phyloP scores from a whole-genome alignment of 2,888 invertebrate species.

The Thyatira batis region DNA sequence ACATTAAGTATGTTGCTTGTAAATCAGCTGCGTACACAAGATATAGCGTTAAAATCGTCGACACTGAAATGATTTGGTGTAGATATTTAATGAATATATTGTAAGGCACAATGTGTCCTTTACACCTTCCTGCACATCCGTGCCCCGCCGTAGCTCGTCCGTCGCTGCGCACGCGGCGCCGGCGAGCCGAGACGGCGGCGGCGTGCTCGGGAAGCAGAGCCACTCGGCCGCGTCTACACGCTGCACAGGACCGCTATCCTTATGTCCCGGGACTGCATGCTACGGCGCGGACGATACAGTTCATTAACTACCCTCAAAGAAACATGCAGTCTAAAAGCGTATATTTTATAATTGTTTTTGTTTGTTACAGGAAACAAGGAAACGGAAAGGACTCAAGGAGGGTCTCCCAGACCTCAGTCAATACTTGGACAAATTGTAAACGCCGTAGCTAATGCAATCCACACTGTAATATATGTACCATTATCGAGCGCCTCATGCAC shows the following conservation, averaged over 20 bases:
- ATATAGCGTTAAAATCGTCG: no score
- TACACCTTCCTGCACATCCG: conserved; percentile 48
- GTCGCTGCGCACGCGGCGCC: conserved; percentile 46
- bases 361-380: conserved; percentile 92
- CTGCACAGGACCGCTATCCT: conserved; percentile 91
- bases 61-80: no score
- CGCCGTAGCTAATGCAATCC: conserved; percentile 72
- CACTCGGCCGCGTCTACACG: conserved; percentile 80
- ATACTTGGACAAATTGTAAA: conserved; percentile 99
- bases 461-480: conserved; percentile 77
- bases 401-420: conserved; percentile 96
- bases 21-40: no score
- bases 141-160: conserved; percentile 58
- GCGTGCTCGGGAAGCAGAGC: conserved; percentile 85
- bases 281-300: conserved; percentile 80
- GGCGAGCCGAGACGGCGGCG: conserved; percentile 59
- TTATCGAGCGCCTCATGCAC: conserved; percentile 67
- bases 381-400: conserved; percentile 99
- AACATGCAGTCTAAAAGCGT: conserved; percentile 5
- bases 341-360: conserved; percentile 11
- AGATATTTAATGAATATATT: no score
- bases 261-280: conserved; percentile 88
- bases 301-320: background rate
- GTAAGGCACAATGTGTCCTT: no score
- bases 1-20: no score